Conservation (phyloP, 1,140 invertebrate species). For the Akabosia matsudoensis region DNA sequence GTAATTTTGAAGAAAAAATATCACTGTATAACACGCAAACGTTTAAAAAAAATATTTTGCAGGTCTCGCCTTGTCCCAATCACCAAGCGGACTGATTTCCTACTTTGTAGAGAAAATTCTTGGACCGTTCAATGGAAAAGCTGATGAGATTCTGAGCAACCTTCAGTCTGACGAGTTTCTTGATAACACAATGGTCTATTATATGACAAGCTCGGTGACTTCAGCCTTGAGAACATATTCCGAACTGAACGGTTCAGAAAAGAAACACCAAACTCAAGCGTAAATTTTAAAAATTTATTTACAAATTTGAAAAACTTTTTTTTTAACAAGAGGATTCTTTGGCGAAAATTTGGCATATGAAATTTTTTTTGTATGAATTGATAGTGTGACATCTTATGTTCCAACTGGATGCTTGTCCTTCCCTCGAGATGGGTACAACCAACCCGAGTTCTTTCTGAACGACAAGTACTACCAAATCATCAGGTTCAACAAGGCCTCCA, state of each 20-base stretch:
- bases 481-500: neutral
- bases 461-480: constrained; percentile 16
- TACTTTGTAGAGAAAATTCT: constrained; percentile 17
- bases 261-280: neutral
- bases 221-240: constrained; percentile 12
- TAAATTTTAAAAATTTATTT: too few species aligned
- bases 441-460: neutral
- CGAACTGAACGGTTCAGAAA: neutral
- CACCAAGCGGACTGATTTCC: constrained; percentile 5
- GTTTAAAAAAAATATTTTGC: neutral
- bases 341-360: too few species aligned
- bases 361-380: neutral
- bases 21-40: neutral
- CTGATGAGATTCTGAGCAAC: neutral
- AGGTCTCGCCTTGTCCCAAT: constrained; percentile 15
- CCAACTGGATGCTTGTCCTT: constrained; percentile 10
- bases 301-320: too few species aligned
- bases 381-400: constrained; percentile 4
- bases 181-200: neutral
- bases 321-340: too few species aligned
- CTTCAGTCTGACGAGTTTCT: neutral
- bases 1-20: neutral
- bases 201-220: neutral
- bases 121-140: neutral
- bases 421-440: neutral